phyloP scores from a whole-genome alignment of 2,797 vertebrate species.

The Spatula clypeata region DNA sequence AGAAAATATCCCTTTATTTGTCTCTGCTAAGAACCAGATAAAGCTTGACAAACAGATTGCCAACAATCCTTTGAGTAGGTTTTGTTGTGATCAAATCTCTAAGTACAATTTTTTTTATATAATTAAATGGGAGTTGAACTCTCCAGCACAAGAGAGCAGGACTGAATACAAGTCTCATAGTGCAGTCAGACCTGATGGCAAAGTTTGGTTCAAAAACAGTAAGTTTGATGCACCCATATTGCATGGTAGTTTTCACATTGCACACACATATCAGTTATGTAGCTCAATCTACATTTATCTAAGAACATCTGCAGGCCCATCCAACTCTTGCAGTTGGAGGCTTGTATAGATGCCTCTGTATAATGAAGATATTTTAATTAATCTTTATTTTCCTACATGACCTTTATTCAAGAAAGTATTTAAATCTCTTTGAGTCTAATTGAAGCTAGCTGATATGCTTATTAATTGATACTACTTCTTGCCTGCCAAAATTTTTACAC shows the following conservation, averaged over 20 bases:
- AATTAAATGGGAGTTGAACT: not conserved
- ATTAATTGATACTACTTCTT: not conserved
- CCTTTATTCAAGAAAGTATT: not conserved
- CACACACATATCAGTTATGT: not conserved
- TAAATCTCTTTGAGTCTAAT: not conserved
- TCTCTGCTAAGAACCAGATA: conserved; percentile 55
- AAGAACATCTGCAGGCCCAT: not conserved
- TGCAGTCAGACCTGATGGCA: not conserved
- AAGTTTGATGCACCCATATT: too few relatives aligned
- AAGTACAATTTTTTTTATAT: not conserved
- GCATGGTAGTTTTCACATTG: not conserved
- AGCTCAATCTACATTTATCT: not conserved
- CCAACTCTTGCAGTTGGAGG: not conserved
- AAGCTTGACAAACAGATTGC: conserved; percentile 32
- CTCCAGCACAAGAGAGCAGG: rapidly evolving
- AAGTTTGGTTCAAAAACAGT: not conserved
- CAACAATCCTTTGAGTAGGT: not conserved
- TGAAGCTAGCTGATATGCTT: not conserved
- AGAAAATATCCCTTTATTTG: not conserved
- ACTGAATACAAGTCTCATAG: not conserved
- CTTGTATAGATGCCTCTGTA: not conserved
- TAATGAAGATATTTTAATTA: not conserved
- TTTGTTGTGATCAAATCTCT: not conserved
- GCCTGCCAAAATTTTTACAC: not conserved
- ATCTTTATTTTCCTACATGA: not conserved